Evolutionary conservation across 2,797 vertebrate species (phyloP).

Genomic region (Paratrypauchen microcephalus): DNA sequence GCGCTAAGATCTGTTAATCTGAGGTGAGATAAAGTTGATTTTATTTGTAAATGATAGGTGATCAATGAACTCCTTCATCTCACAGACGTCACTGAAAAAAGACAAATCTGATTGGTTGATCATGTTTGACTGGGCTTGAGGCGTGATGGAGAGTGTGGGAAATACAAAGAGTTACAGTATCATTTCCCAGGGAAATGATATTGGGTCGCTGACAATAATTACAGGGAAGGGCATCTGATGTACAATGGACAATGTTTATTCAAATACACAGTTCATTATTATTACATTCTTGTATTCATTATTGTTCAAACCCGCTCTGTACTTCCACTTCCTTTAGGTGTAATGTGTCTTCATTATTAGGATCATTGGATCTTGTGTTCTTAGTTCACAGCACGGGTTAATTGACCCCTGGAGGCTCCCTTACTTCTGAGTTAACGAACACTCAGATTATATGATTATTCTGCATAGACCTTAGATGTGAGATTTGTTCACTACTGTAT

Average conservation of each 20-base stretch:
- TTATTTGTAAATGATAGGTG: too few species aligned
- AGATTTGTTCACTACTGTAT: slow-evolving; percentile 27
- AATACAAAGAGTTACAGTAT: too few species aligned
- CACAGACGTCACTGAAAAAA: too few species aligned
- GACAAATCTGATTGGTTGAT: too few species aligned
- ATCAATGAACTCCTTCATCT: too few species aligned
- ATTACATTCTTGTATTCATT: background rate
- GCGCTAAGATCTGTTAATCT: too few species aligned
- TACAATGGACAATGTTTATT: background rate
- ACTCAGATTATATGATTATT: slow-evolving; percentile 50
- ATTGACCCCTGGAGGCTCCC: slow-evolving; percentile 62
- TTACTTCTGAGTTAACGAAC: slow-evolving; percentile 48
- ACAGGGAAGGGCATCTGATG: too few species aligned
- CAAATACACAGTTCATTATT: background rate
- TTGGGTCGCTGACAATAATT: too few species aligned
- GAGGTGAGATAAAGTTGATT: too few species aligned
- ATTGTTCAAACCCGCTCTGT: slow-evolving; percentile 14
- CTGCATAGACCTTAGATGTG: slow-evolving; percentile 32
- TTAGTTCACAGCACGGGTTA: slow-evolving; percentile 52
- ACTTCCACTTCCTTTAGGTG: slow-evolving; percentile 7
- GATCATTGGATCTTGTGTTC: slow-evolving; percentile 37
- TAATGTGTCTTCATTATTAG: slow-evolving; percentile 31
- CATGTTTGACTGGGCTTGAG: too few species aligned
- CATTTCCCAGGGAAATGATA: too few species aligned
- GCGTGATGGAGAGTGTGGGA: too few species aligned